Base-by-base conservation (phyloP, 30 jellyfish, hydroid and myxozoan species). In the Chrysaora quinquecirrha region DNA sequence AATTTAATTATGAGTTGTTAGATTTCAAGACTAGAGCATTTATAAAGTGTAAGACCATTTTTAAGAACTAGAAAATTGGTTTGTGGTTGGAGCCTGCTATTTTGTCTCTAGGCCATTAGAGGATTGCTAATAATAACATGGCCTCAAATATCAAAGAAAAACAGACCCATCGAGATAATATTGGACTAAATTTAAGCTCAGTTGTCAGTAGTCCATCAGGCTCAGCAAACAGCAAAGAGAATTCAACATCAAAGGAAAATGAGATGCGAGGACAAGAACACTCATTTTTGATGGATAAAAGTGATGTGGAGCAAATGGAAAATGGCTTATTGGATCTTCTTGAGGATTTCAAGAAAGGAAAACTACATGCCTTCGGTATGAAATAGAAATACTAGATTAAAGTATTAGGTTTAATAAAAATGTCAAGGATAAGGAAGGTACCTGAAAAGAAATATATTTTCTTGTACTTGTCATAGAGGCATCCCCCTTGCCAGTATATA, bases 351-450 rank as follows among this genome's bases (percentile, higher is more conserved):
- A 93, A 93, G 67, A 85, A 78, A 22, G 98, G 97, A 64, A 93
- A 87, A 64, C 94, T 93, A 2, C 95, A 86, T 65, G 98, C 98
- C 4, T 93, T 93, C 67, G 98, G 98, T 91, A 74, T 0, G 58
- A 12, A 48, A 48, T 64, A 2, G 24, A 27, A 60, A 60, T 21
- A 60, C 23, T 4, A n/a, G n/a, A n/a, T n/a, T n/a, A n/a, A n/a
- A n/a, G n/a, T n/a, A n/a, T n/a, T n/a, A n/a, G n/a, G n/a, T n/a
- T n/a, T n/a, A n/a, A n/a, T n/a, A n/a, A n/a, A n/a, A n/a, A n/a
- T n/a, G n/a, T n/a, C n/a, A n/a, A n/a, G n/a, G n/a, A n/a, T n/a
- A n/a, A n/a, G n/a, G n/a, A n/a, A n/a, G n/a, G n/a, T n/a, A n/a
- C n/a, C n/a, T n/a, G n/a, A n/a, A n/a, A n/a, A n/a, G n/a, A n/a